Evolutionary conservation across 2,113 vertebrate species (phyloP), one percentile per base, ranked within the genome.

Genomic region (Andinoacara biseriatus): DNA sequence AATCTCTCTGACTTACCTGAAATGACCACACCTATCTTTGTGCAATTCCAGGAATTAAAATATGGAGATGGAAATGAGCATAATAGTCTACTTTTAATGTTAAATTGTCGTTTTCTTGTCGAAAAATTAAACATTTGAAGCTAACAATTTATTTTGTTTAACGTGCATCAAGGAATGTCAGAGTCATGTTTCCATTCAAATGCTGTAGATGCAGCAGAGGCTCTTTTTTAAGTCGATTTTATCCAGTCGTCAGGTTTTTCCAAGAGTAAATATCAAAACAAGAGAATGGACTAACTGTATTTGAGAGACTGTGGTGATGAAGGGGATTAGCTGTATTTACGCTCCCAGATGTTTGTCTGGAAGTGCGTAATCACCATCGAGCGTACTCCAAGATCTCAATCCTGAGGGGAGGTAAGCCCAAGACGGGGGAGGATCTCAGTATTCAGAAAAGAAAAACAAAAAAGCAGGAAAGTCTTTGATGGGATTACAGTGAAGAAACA

Each of bases 401-500:
- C 87, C 90, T 82, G 61, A 69, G 83, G 91, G 82, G 77, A 83
- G 86, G 75, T 67, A 82, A 90, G 33, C 74, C 76, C 43, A 43
- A 76, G 40, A 84, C 7, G 57, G 83, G 69, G 74, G 86, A 72
- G 87, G 82, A 82, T 90, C 38, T 90, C 59, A 78, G 76, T 79
- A 67, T 90, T 84, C 15, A 7, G n/a, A 82, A 76, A 79, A 76
- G 78, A 77, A 92, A 92, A 90, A 87, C 56, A 89, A 89, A 89
- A 33, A 90, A 78, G 76, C 86, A 80, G 46, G 67, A 72, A 81
- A 90, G 76, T 77, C 90, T 93, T 93, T 93, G 94, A 93, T 91
- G 90, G 94, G 91, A 94, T 95, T 93, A 94, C 81, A 90, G 88
- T 89, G 78, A 74, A 82, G 87, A 92, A 91, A 90, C 87, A 89